Evolutionary conservation across 2,797 vertebrate genomes (phyloP).

Genomic region (Alfaro cultratus): DNA sequence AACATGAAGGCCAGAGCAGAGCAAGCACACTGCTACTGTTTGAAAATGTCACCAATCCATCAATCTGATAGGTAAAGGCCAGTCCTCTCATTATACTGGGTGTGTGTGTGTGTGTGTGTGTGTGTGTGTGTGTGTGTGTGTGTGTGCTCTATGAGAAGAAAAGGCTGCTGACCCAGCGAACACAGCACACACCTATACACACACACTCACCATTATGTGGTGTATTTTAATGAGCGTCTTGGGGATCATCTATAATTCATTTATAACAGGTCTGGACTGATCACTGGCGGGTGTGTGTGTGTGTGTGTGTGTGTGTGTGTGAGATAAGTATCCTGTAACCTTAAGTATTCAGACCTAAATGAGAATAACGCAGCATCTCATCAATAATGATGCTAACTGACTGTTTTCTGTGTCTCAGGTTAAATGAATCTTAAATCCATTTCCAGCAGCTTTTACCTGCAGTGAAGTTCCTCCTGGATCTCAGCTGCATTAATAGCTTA

Average conservation of each 20-base stretch:
- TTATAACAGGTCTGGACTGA: conserved; percentile 34
- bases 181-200: neutral
- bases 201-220: conserved; percentile 10
- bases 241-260: conserved; percentile 47
- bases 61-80: conserved; percentile 69
- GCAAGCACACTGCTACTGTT: conserved; percentile 44
- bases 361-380: neutral
- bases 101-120: conserved; percentile 27
- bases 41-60: conserved; percentile 72
- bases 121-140: conserved; percentile 12
- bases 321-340: neutral
- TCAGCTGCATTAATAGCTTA: neutral
- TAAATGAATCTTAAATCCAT: neutral
- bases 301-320: neutral
- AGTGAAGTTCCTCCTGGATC: neutral
- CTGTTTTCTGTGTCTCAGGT: neutral
- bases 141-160: conserved; percentile 7
- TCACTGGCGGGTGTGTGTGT: conserved; percentile 2
- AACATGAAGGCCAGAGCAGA: conserved; percentile 39
- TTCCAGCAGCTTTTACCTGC: neutral
- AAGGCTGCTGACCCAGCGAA: conserved; percentile 7
- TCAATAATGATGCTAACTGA: neutral
- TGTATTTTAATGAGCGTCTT: conserved; percentile 49
- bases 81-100: conserved; percentile 54
- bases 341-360: neutral